These are phyloP conservation scores for Oxytorus armatus DNA, from an alignment of 2,888 invertebrate species.

Conservation along the genomic window DNA sequence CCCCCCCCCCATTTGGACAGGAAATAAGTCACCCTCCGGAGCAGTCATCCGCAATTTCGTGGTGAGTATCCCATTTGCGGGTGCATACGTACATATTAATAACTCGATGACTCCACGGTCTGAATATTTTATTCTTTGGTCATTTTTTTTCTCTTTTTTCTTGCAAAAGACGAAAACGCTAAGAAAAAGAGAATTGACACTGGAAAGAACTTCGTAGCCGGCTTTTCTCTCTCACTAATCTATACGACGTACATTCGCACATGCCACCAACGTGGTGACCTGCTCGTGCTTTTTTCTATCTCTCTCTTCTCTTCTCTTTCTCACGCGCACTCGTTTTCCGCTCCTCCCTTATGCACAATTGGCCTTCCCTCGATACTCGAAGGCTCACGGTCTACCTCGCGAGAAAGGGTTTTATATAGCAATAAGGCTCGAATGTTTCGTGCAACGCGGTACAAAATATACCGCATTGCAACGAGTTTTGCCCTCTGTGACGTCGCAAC, in stretches of 20 bases:
- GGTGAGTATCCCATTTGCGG: constrained; percentile 48
- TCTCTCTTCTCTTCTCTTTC: constrained; percentile 13
- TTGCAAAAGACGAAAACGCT: not conserved
- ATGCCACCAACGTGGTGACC: constrained; percentile 64
- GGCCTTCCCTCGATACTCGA: constrained; percentile 50
- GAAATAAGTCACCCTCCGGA: constrained; percentile 5
- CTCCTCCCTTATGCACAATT: constrained; percentile 21
- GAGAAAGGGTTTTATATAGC: not conserved
- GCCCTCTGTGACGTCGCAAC: constrained; percentile 46
- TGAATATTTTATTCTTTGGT: not conserved
- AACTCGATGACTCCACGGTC: constrained; percentile 6
- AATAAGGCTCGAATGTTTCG: constrained; percentile 4
- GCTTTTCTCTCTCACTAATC: constrained; percentile 38
- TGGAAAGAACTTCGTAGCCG: constrained; percentile 29
- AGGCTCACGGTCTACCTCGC: not conserved
- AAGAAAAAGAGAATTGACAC: not conserved
- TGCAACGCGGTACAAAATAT: constrained; percentile 44
- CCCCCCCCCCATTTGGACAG: not conserved
- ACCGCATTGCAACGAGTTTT: constrained; percentile 52
- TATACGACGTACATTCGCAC: constrained; percentile 49
- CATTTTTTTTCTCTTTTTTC: constrained; percentile 6
- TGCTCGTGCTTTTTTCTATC: constrained; percentile 33
- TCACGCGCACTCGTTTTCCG: constrained; percentile 42
- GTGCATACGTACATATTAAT: constrained; percentile 1
- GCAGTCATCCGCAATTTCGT: constrained; percentile 45